A percentile compares a stretch with the other conserved stretches of the same genome.
phyloP scores from a whole-genome alignment of 2,113 vertebrate genomes.

The Cynoglossus semilaevis region DNA sequence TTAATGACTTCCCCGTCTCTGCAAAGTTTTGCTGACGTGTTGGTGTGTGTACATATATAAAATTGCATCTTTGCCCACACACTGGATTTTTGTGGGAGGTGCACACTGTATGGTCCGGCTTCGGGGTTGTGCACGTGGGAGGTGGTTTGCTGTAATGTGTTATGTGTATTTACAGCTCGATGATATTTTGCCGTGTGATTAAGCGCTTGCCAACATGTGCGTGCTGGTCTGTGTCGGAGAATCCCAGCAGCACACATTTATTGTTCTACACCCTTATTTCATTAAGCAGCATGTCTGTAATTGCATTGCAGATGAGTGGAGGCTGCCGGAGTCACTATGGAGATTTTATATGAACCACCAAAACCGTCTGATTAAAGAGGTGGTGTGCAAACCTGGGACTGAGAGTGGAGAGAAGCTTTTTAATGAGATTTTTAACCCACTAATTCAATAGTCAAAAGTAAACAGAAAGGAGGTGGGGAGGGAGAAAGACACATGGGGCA shows the following conservation, averaged over 20 bases:
- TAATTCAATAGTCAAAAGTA: constrained; percentile 74
- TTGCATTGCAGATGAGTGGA: constrained; percentile 71
- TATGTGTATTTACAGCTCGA: constrained; percentile 21
- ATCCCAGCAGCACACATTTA: constrained; percentile 27
- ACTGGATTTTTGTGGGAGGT: constrained; percentile 1
- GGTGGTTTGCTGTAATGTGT: constrained; percentile 13
- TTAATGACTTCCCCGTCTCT: constrained; percentile 73
- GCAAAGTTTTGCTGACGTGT: constrained; percentile 57
- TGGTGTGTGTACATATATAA: constrained; percentile 5
- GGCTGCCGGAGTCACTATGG: constrained; percentile 48
- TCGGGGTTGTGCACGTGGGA: constrained; percentile 15
- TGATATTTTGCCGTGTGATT: constrained; percentile 15
- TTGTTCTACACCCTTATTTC: constrained; percentile 66
- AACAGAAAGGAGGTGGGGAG: constrained; percentile 54
- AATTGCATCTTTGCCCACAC: constrained; percentile 9
- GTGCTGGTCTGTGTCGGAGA: constrained; percentile 1
- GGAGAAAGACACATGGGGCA: constrained; percentile 39
- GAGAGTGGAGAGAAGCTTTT: constrained; percentile 41
- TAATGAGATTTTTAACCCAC: constrained; percentile 73
- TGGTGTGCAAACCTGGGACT: constrained; percentile 47
- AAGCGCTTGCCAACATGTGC: constrained; percentile 1
- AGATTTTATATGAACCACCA: constrained; percentile 64
- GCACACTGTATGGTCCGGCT: neutral
- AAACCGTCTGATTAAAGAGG: constrained; percentile 68
- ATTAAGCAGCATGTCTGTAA: constrained; percentile 73